Conservation (phyloP, 2,888 invertebrate genomes). For the Meganola albula region DNA sequence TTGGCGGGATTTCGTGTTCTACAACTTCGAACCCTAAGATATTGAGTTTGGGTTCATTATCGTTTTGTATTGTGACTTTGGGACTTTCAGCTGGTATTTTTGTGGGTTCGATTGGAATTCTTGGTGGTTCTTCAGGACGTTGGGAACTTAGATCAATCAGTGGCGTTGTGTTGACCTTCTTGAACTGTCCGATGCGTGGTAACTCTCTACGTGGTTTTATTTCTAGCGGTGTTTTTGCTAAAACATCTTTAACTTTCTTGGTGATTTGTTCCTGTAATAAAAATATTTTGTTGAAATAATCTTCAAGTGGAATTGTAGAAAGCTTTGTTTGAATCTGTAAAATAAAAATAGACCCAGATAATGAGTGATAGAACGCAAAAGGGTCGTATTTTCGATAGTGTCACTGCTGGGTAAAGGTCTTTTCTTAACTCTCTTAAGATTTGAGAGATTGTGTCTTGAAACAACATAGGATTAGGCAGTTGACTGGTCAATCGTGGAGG, state of each 20-base stretch:
- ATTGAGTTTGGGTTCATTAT: constrained; percentile 43
- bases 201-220: constrained; percentile 56
- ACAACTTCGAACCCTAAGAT: constrained; percentile 52
- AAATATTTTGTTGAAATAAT: constrained; percentile 5
- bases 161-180: constrained; percentile 38
- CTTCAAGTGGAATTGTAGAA: too few species aligned
- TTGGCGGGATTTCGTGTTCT: constrained; percentile 51
- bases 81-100: not conserved
- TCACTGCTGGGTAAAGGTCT: too few species aligned
- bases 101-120: constrained; percentile 5
- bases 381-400: too few species aligned
- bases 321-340: too few species aligned
- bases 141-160: constrained; percentile 46
- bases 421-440: too few species aligned
- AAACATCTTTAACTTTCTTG: constrained; percentile 83
- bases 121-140: constrained; percentile 13
- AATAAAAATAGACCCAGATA: too few species aligned
- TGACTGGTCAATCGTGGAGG: too few species aligned
- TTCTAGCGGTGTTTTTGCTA: constrained; percentile 85
- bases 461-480: too few species aligned
- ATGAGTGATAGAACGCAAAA: too few species aligned
- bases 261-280: constrained; percentile 82
- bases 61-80: constrained; percentile 23
- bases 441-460: too few species aligned
- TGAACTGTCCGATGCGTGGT: constrained; percentile 50